Base-by-base conservation (phyloP, 2,797 vertebrate genomes). In the Huso huso region DNA sequence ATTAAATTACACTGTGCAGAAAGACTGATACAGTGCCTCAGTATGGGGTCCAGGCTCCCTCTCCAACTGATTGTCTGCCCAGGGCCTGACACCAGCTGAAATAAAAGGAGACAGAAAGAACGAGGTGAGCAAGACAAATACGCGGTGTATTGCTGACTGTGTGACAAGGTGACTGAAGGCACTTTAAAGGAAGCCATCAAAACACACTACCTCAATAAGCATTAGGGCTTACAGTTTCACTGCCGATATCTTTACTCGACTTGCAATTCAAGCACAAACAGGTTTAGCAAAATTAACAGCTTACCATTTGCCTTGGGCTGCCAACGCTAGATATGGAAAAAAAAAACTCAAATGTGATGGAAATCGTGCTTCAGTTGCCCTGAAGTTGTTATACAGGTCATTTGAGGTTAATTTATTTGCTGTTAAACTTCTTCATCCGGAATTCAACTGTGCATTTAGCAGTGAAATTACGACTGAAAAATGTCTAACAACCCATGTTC, bases 171-270 rank as follows among this genome's bases (percentile, higher is more conserved):
- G 59, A 66, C 60, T 62, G 53, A 23, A 64, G 61, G 9, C 63
- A 59, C 13, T 68, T 10, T 48, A 52, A 64, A 53, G 67, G 58
- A 52, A 65, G 18, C 61, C 18, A 55, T 68, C 66, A 63, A 68
- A 70, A 70, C 61, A 66, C 13, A 57, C n/a, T 59, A 18, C 18
- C n/a, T 64, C 18, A 51, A 58, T 23, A 61, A 51, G 65, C 61
- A 15, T 9, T 69, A 37, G 23, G 23, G 23, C 4, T 37, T 58
- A 18, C 57, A 51, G 51, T 57, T 62, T 69, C 64, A 50, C 11
- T 8, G n/a, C 64, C 23, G 37, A 15, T 23, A 50, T 51, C 7
- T 13, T 49, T 48, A 37, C 23, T 37, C 23, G 6, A 53, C 58
- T 23, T 7, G 11, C 49, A 5, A 63, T 48, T 48, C 37, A 23